Evolutionary conservation across 2,113 vertebrate species (phyloP).

Genomic region (Hiodon tergisus): DNA sequence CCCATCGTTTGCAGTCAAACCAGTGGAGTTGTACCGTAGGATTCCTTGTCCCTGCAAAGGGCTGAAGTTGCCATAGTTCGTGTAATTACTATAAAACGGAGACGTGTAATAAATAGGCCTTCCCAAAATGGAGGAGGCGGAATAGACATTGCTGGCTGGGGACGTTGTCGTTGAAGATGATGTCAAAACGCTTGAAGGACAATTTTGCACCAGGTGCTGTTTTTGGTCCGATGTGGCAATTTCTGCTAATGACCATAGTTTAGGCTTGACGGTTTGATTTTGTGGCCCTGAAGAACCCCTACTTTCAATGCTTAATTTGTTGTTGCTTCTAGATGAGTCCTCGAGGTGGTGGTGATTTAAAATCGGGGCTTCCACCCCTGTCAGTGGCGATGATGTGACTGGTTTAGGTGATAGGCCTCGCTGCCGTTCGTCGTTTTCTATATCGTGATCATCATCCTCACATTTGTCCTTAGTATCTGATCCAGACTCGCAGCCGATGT

Average conservation of each 20-base stretch:
- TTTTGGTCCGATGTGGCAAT: slow-evolving; percentile 98
- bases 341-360: slow-evolving; percentile 68
- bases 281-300: slow-evolving; percentile 69
- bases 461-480: slow-evolving; percentile 74
- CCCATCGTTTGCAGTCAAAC: slow-evolving; percentile 72
- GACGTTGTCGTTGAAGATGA: slow-evolving; percentile 70
- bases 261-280: slow-evolving; percentile 79
- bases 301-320: slow-evolving; percentile 71
- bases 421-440: slow-evolving; percentile 61
- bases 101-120: slow-evolving; percentile 96
- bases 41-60: slow-evolving; percentile 91
- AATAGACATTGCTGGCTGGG: slow-evolving; percentile 76
- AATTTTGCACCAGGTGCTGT: slow-evolving; percentile 68
- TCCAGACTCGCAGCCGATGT: slow-evolving; percentile 73
- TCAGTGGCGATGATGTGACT: slow-evolving; percentile 80
- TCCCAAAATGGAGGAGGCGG: slow-evolving; percentile 85
- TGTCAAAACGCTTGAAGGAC: slow-evolving; percentile 67
- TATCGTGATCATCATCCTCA: slow-evolving; percentile 62
- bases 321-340: slow-evolving; percentile 63
- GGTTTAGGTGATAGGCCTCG: slow-evolving; percentile 68
- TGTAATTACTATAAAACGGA: slow-evolving; percentile 96
- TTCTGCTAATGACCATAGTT: slow-evolving; percentile 94
- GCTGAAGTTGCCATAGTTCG: slow-evolving; percentile 96
- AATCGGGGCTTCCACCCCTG: slow-evolving; percentile 78
- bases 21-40: slow-evolving; percentile 81